Evolutionary conservation across 2,888 invertebrate species (phyloP).

Genomic region (Disparrhopalites patrizii): DNA sequence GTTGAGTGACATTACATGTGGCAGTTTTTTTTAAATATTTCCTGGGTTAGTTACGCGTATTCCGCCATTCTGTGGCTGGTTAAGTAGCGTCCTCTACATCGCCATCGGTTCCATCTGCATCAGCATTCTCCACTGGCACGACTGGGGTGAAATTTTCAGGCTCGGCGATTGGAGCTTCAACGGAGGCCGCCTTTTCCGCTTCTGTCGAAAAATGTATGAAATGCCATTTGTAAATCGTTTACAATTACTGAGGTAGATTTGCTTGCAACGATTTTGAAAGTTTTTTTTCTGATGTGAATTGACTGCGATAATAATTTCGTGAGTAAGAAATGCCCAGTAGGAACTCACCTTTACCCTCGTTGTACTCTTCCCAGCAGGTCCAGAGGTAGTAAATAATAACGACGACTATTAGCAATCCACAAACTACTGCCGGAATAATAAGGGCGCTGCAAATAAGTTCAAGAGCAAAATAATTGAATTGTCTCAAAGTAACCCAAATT

Average conservation of each 20-base stretch:
- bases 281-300: no score
- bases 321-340: neutral
- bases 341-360: neutral
- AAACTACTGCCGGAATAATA: conserved; percentile 9
- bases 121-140: neutral
- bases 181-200: neutral
- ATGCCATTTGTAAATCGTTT: no score
- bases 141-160: conserved; percentile 7
- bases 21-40: no score
- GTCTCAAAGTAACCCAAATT: neutral
- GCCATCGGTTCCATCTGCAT: neutral
- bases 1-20: no score
- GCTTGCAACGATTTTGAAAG: no score
- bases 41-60: no score
- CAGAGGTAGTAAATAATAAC: conserved; percentile 10
- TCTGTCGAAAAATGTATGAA: neutral
- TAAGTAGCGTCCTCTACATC: conserved; percentile 8
- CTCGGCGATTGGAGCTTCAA: conserved; percentile 14
- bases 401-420: conserved; percentile 3
- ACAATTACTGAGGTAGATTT: no score
- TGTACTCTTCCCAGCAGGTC: neutral
- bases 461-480: no score
- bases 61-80: no score
- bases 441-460: no score
- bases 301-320: neutral